Conservation (phyloP, 2,113 vertebrate genomes). For the Merops nubicus region DNA sequence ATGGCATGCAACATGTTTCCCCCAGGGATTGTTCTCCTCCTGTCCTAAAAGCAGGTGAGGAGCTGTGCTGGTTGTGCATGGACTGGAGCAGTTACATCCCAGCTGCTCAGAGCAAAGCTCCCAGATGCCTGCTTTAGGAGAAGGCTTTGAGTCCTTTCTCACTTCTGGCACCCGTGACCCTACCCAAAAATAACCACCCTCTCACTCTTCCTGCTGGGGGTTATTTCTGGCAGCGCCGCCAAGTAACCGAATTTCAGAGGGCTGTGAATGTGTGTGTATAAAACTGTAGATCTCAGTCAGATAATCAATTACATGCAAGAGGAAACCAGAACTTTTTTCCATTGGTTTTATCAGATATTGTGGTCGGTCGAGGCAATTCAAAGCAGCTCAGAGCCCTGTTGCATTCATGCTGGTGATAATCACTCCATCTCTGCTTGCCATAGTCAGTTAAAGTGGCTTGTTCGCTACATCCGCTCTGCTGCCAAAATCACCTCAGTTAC, state of each 20-base stretch:
- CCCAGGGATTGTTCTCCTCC: not conserved
- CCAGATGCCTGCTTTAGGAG: constrained; percentile 35
- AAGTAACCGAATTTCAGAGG: constrained; percentile 73
- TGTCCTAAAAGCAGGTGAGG: not conserved
- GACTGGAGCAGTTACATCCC: not conserved
- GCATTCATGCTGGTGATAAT: constrained; percentile 83
- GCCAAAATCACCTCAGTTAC: constrained; percentile 80
- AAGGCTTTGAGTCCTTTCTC: constrained; percentile 45
- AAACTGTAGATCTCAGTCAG: constrained; percentile 79
- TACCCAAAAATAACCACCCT: constrained; percentile 55
- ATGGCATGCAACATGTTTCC: not conserved
- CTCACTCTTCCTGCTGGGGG: constrained; percentile 64
- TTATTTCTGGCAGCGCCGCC: constrained; percentile 65
- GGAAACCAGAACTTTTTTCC: constrained; percentile 91
- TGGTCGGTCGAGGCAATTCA: constrained; percentile 81
- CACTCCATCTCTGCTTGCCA: constrained; percentile 84
- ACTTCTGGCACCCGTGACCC: constrained; percentile 32
- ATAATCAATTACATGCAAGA: constrained; percentile 87
- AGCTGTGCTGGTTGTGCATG: not conserved
- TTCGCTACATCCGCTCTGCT: constrained; percentile 79
- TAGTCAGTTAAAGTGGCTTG: constrained; percentile 88
- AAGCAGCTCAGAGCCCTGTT: constrained; percentile 77
- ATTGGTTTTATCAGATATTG: constrained; percentile 90
- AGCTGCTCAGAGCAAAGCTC: not conserved
- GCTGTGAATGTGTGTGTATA: constrained; percentile 3